Percentiles rank a stretch among this genome's conserved stretches.
These are phyloP conservation scores for Leptinotarsa juncta DNA, from an alignment of 2,888 invertebrate species.

Conservation along the genomic window DNA sequence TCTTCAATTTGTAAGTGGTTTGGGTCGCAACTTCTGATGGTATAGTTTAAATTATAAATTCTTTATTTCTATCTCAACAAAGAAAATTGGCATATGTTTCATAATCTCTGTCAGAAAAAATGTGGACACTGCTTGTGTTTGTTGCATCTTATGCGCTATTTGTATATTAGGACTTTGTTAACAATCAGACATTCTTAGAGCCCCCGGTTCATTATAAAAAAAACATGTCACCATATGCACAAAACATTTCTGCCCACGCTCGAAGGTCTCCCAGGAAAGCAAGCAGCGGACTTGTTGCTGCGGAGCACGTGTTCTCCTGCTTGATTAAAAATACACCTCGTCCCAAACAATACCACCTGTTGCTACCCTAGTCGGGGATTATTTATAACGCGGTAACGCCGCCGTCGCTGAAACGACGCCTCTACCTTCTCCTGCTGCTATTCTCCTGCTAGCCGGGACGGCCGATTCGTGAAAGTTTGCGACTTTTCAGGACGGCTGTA, in stretches of 20 bases:
- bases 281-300: not conserved
- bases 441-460: slow-evolving; percentile 43
- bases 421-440: slow-evolving; percentile 26
- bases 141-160: too few species aligned
- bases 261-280: not conserved
- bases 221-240: not conserved
- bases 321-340: slow-evolving; percentile 1
- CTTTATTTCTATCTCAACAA: too few species aligned
- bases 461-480: slow-evolving; percentile 45
- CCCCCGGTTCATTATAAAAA: not conserved
- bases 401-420: slow-evolving; percentile 35
- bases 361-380: slow-evolving; percentile 21
- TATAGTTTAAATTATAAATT: too few species aligned
- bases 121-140: too few species aligned
- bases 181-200: too few species aligned
- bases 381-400: slow-evolving; percentile 15
- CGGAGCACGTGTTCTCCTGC: not conserved
- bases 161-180: too few species aligned
- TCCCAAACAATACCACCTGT: slow-evolving; percentile 13
- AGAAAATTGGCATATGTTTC: too few species aligned
- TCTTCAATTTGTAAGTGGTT: too few species aligned
- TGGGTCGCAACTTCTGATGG: too few species aligned
- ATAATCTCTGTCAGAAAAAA: too few species aligned
- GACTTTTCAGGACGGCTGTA: slow-evolving; percentile 32
- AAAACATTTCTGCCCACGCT: not conserved